Conservation (phyloP, 2,113 vertebrate species). For the Gadus macrocephalus region DNA sequence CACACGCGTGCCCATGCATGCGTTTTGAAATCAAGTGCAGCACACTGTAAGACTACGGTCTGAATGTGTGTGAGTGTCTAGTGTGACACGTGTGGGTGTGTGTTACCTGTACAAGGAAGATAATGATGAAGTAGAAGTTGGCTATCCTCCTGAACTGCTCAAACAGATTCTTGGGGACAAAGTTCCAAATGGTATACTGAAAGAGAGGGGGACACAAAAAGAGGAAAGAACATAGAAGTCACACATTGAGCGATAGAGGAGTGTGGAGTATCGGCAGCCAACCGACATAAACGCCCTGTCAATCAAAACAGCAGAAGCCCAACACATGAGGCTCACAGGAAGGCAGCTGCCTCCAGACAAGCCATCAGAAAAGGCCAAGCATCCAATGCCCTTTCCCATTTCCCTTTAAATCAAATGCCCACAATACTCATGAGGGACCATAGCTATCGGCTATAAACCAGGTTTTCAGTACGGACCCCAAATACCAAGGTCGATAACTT, state of each 20-base stretch:
- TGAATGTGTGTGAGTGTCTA: background rate
- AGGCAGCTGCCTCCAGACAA: too few species aligned
- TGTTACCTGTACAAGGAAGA: slow-evolving; percentile 98
- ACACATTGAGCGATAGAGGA: background rate
- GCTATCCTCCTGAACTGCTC: slow-evolving; percentile 98
- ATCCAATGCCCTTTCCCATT: too few species aligned
- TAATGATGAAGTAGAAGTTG: slow-evolving; percentile 99
- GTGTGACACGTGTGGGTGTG: background rate
- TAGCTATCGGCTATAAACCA: too few species aligned
- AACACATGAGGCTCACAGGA: too few species aligned
- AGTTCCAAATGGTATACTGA: slow-evolving; percentile 98
- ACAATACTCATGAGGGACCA: too few species aligned
- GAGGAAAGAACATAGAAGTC: background rate
- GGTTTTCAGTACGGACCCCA: too few species aligned
- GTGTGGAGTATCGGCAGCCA: too few species aligned
- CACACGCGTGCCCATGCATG: background rate
- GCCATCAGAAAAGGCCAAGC: too few species aligned
- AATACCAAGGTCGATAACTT: too few species aligned
- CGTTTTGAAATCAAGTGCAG: slow-evolving; percentile 10
- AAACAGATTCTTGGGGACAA: slow-evolving; percentile 97
- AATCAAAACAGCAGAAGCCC: too few species aligned
- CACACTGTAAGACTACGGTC: slow-evolving; percentile 12
- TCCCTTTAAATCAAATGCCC: too few species aligned
- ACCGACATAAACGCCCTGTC: too few species aligned
- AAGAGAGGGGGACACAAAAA: slow-evolving; percentile 8